Base-by-base conservation (phyloP, 2,113 vertebrate genomes). In the Esox niger region DNA sequence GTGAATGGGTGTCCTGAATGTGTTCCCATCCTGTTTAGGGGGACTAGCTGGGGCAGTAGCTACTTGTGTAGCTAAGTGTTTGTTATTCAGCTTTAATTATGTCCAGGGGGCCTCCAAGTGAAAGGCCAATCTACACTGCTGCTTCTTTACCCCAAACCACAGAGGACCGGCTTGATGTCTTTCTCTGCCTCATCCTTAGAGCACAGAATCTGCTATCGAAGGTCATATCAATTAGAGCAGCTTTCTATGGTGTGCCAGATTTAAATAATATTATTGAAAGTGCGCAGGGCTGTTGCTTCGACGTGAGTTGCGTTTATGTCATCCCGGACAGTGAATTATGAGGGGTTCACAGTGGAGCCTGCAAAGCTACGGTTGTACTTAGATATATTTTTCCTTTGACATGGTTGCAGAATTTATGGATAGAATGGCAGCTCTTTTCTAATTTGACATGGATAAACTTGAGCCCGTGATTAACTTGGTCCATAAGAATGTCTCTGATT, bases 181-280 rank as follows among this genome's bases (percentile, higher is more conserved):
- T 89, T 84, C 84, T 90, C 84, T 84, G 52, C 83, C 79, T 84
- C 68, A 75, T 86, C 83, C 88, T 86, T 86, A 79, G 38, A 43
- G 85, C 88, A 75, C 81, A 84, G 87, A 89, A 88, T 85, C 86
- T 89, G 86, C 91, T 91, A 91, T 91, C 91, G 92, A 91, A 92
- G 90, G 91, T 91, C 91, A 92, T 88, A 90, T 93, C 89, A 92
- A 93, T 92, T 93, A 92, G 88, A 86, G 87, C 84, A 90, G 88
- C 88, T 90, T 88, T 84, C 87, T 86, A 66, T 78, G 77, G 81
- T 84, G 79, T 81, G 72, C 9, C 32, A 20, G 32, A 25, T 57
- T 27, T 7, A 58, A 23, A 7, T 38, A 13, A n/a, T 27, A 61
- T 31, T 55, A 60, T 57, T 57, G 63, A 25, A 60, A 47, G 52